Evolutionary conservation across 2,113 vertebrate species (phyloP), one percentile per base, ranked within the genome.

Genomic region (Dromiciops gliroides): DNA sequence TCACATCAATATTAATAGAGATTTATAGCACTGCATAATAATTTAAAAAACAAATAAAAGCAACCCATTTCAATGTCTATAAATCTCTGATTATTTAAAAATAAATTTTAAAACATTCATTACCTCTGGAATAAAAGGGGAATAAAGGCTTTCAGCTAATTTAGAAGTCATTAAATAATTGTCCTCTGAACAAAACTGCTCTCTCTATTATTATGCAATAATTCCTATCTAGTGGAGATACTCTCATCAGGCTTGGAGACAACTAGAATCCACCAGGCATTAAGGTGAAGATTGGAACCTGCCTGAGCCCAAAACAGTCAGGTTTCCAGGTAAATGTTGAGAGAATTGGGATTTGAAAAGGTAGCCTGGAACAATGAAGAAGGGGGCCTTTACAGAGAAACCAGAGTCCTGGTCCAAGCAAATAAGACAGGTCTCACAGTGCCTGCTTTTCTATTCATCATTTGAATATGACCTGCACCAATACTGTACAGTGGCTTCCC

Each of bases 31-130:
- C 14, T 91, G 91, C 8, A 95, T 93, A 93, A 90, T 94, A 91
- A 50, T 31, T 88, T 44, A 89, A 90, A 52, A 96, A 89, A 51
- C 28, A 28, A 91, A 89, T 96, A 94, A 90, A 53, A 96, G 51
- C 23, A 94, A 51, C 2, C 19, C 60, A 22, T 91, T 92, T 94
- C 51, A 67, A 37, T 31, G 31, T 67, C 56, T 67, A 11, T 67
- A 31, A 67, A 31, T 67, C 28, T 31, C 28, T 67, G 10, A 67
- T 67, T 37, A 67, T 37, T 28, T 67, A 31, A 67, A 67, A 67
- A 67, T 67, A 37, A 67, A 67, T 31, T 92, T 96, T 90, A 94
- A 95, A 96, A 19, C 12, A 60, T 90, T 90, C 16, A 44, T 22
- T 94, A 53, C 50, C 93, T 96, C 60, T 92, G n/a, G 92, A 93